Evolutionary conservation across 2,113 vertebrate species (phyloP).

Genomic region (Chloebia gouldiae): DNA sequence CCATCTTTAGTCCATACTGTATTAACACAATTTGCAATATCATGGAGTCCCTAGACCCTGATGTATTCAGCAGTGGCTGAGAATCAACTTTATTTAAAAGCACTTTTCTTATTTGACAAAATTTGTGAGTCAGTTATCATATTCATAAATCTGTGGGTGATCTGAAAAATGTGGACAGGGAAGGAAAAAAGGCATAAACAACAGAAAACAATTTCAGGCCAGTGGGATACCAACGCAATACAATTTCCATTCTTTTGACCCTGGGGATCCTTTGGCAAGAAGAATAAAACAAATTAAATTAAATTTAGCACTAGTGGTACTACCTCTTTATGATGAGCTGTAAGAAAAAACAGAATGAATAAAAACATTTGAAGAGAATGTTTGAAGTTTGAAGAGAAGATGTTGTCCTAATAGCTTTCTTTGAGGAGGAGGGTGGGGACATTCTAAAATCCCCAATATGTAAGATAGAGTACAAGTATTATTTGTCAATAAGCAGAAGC

Average conservation of each 20-base stretch:
- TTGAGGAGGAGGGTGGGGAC: fast-evolving
- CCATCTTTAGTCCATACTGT: background rate
- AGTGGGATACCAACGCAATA: background rate
- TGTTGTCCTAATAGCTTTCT: background rate
- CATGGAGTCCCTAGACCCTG: background rate
- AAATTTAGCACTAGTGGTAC: background rate
- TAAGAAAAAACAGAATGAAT: background rate
- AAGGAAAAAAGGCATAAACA: background rate
- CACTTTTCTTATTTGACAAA: background rate
- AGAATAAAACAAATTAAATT: background rate
- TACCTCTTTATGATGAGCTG: background rate
- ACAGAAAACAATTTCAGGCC: background rate
- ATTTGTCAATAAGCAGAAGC: background rate
- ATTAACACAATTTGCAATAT: background rate
- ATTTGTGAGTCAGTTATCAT: background rate
- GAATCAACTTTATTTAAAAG: background rate
- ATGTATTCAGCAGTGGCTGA: background rate
- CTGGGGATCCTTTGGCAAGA: background rate
- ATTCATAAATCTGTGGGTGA: background rate
- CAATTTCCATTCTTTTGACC: background rate
- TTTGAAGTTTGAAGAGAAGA: background rate
- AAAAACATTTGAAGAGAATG: too few relatives aligned
- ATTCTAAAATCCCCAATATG: background rate
- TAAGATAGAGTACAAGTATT: background rate
- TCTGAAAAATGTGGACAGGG: background rate